These are phyloP conservation scores for Pseudochaenichthys georgianus DNA, from an alignment of 2,797 vertebrate species.

Conservation along the genomic window DNA sequence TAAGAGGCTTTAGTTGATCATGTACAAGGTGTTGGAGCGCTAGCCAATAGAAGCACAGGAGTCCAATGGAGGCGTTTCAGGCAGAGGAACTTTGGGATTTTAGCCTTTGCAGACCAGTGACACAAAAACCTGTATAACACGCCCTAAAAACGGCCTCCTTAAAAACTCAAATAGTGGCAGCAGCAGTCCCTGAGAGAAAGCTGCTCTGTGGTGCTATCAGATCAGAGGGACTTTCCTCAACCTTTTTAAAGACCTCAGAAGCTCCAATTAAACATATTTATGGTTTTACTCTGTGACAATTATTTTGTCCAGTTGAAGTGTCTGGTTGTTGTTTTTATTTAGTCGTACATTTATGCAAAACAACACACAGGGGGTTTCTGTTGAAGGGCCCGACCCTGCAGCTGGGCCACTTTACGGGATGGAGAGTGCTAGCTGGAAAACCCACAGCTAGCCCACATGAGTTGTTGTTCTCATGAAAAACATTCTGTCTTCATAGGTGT, in stretches of 20 bases:
- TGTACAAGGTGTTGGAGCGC: too few species aligned
- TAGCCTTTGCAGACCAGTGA: too few species aligned
- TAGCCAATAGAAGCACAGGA: too few species aligned
- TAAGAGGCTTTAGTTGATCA: too few species aligned
- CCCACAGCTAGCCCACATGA: conserved; percentile 37
- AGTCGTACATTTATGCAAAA: conserved; percentile 11
- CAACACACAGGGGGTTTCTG: conserved; percentile 48
- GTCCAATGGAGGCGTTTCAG: too few species aligned
- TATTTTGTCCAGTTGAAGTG: neutral
- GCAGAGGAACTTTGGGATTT: too few species aligned
- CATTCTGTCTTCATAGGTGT: neutral
- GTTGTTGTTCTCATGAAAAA: neutral
- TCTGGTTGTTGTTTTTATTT: conserved; percentile 25
- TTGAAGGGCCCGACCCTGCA: conserved; percentile 39
- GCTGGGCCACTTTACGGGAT: conserved; percentile 45
- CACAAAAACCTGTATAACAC: too few species aligned
- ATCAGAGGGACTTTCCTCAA: conserved; percentile 56
- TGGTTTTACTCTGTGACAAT: neutral
- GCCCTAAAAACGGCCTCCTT: neutral
- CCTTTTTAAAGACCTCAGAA: conserved; percentile 36
- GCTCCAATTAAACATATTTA: conserved; percentile 19
- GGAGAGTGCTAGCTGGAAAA: conserved; percentile 50
- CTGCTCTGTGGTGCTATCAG: conserved; percentile 24
- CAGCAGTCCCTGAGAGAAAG: conserved; percentile 31
- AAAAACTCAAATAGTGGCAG: conserved; percentile 21